Evolutionary conservation across 2,113 vertebrate genomes (phyloP), one percentile per base, ranked within the genome.

Genomic region (Camelus bactrianus): DNA sequence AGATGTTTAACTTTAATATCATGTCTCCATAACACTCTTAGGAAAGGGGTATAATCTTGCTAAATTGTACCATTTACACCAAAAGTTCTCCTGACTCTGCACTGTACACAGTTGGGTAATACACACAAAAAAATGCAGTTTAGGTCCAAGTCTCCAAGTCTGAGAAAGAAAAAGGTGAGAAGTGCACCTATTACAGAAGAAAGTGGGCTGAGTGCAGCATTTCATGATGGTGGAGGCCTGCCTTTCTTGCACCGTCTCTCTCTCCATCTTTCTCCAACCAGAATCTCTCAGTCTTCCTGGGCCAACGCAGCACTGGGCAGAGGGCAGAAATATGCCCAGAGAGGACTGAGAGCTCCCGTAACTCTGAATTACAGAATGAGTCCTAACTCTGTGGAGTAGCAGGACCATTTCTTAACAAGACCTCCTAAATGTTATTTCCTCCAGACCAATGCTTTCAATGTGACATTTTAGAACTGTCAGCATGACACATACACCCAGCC

Each of bases 1-100:
- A 64, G 46, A 19, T 26, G 50, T 58, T 94, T 62, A 16, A 81
- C 60, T 69, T 95, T 92, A 91, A 89, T 64, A 50, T 62, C 38
- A 46, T 26, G 11, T 24, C 60, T 69, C 46, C 8, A 15, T 24
- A 52, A 48, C 4, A 35, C 30, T 89, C 72, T 69, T 22, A 73
- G 76, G 14, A n/a, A 30, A 84, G 30, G 28, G 7, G 3, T 77
- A 24, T 32, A 60, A 62, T 69, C 86, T 82, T 85, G 38, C 85
- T 70, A 54, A 84, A 6, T 28, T 22, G 19, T 46, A 58, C 50
- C 76, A 81, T n/a, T 79, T 77, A 69, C 13, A 92, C 5, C 12
- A 28, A 84, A 92, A 67, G 46, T 35, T 35, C 69, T 89, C 46
- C 75, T 80, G 26, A 93, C 13, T 69, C 52, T 52, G 30, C 15